phyloP scores from a whole-genome alignment of 2,888 invertebrate genomes.

The Sarcophaga subvicina region DNA sequence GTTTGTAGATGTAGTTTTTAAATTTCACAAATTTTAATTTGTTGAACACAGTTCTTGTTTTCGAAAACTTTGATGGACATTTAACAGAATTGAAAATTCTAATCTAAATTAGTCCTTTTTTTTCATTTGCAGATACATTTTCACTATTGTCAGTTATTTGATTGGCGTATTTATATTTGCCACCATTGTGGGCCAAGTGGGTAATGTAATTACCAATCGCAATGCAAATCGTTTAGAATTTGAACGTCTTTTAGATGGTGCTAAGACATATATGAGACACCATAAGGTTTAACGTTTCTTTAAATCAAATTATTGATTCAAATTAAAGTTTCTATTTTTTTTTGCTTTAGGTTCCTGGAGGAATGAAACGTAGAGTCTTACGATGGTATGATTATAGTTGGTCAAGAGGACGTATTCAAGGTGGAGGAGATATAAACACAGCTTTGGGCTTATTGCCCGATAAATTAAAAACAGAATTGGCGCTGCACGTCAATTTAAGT shows the following conservation, averaged over 20 bases:
- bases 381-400: slow-evolving; percentile 99
- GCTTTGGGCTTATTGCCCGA: slow-evolving; percentile 96
- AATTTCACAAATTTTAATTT: slow-evolving; percentile 37
- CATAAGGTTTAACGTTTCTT: slow-evolving; percentile 87
- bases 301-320: slow-evolving; percentile 4
- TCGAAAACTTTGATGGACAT: slow-evolving; percentile 80
- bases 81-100: not conserved
- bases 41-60: slow-evolving; percentile 70
- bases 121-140: slow-evolving; percentile 90
- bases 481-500: slow-evolving; percentile 96
- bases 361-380: slow-evolving; percentile 97
- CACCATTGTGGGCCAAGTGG: slow-evolving; percentile 98
- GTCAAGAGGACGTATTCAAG: slow-evolving; percentile 97
- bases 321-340: not conserved
- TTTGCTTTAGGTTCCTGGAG: slow-evolving; percentile 85
- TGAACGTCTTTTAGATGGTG: slow-evolving; percentile 96
- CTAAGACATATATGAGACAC: slow-evolving; percentile 98
- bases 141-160: slow-evolving; percentile 97
- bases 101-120: not conserved
- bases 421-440: slow-evolving; percentile 97
- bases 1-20: slow-evolving; percentile 16
- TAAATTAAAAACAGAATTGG: slow-evolving; percentile 97
- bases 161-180: slow-evolving; percentile 99
- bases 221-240: slow-evolving; percentile 98
- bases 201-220: slow-evolving; percentile 98